phyloP scores from a whole-genome alignment of 2,888 invertebrate species.

The Meiosimyza platycephala region DNA sequence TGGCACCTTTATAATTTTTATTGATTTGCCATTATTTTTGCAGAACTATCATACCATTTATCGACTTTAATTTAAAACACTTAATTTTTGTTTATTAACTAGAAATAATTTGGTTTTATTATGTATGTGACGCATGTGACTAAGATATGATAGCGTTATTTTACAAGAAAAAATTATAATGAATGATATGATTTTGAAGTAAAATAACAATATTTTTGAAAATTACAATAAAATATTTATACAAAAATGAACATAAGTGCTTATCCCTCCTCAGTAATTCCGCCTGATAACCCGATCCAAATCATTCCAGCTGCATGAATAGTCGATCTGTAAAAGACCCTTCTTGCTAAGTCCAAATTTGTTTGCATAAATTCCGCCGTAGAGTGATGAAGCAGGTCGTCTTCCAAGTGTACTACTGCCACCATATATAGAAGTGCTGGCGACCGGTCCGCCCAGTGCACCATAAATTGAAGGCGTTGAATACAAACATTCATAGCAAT shows the following conservation, averaged over 20 bases:
- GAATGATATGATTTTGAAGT: no score
- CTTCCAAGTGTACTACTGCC: conserved; percentile 45
- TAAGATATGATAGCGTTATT: not conserved
- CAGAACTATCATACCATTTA: no score
- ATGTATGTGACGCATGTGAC: not conserved
- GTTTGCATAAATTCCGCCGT: conserved; percentile 63
- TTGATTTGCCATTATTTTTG: no score
- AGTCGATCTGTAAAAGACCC: conserved; percentile 84
- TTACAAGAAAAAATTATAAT: no score
- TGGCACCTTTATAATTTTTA: no score
- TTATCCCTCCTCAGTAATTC: conserved; percentile 51
- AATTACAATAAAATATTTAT: not conserved
- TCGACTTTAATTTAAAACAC: no score
- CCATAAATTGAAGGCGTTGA: conserved; percentile 44
- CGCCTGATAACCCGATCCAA: conserved; percentile 78
- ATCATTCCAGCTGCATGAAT: conserved; percentile 85
- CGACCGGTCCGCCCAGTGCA: conserved; percentile 46
- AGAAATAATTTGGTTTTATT: conserved; percentile 14
- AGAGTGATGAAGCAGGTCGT: conserved; percentile 59
- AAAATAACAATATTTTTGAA: not conserved
- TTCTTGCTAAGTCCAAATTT: conserved; percentile 79
- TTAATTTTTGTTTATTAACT: no score
- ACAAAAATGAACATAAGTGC: conserved; percentile 14
- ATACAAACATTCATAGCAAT: conserved; percentile 62
- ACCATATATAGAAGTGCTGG: conserved; percentile 40